Base-by-base conservation (phyloP, 2,797 vertebrate species). In the Melopsittacus undulatus region DNA sequence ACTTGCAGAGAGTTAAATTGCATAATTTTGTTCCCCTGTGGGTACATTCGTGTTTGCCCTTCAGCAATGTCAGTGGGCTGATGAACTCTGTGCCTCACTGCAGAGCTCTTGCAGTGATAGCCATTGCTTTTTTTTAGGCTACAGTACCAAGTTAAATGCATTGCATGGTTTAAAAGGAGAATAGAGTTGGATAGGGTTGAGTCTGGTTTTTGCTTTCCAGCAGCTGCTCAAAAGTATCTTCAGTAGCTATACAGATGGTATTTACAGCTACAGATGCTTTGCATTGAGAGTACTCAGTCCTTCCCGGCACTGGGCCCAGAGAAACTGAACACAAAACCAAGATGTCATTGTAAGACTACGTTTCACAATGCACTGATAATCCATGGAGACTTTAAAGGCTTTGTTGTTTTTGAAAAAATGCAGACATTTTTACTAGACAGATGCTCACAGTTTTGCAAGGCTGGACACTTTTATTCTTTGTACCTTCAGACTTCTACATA, bases 391-490 rank as follows among this genome's bases (percentile, higher is more conserved):
- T 88, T 68, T 72, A 80, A 80, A 46, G 64, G 92, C 73, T 66
- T 72, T 7, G 0, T 46, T 27, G 7, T 5, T 52, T 85, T 23
- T 74, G 87, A 82, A 63, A 90, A 48, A 32, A 56, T 36, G 11
- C 57, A 54, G 42, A 73, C 61, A 27, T 74, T 89, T 67, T 61
- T 93, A 24, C 14, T 43, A 63, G 89, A 61, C 89, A 80, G 88
- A 61, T 36, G 96, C 94, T 95, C 52, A 18, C 51, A 57, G 87
- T 82, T 92, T 93, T 73, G 91, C 89, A 85, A 82, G 80, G 45
- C 75, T 80, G 83, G 78, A 23, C 59, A 7, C 92, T 95, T 92
- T 29, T 10, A 75, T 94, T 57, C 90, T 93, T 59, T 89, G 94
- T 95, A 56, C 93, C 95, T 49, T 79, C 91, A 92, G 84, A 61